These are phyloP conservation scores for Gavia stellata DNA, from an alignment of 2,113 vertebrate species.

Conservation along the genomic window DNA sequence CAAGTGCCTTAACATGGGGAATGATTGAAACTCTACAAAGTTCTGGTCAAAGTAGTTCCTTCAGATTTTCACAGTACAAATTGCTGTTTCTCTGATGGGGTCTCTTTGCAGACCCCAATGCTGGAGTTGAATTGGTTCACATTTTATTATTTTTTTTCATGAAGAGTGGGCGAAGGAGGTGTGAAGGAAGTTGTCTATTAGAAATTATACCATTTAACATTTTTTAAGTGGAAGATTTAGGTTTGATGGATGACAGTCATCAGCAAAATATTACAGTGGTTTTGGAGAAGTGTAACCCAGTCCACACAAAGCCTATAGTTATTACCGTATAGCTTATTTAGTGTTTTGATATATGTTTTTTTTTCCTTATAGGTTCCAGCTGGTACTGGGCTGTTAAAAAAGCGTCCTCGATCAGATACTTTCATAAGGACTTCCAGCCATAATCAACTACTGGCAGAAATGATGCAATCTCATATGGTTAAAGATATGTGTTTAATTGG, in stretches of 20 bases:
- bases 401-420: constrained; percentile 54
- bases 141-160: neutral
- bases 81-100: neutral
- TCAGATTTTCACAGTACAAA: neutral
- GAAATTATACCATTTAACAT: neutral
- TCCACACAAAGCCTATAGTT: neutral
- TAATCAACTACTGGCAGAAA: constrained; percentile 84
- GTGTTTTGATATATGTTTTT: neutral
- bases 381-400: constrained; percentile 71
- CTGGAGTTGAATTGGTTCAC: neutral
- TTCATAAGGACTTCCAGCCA: constrained; percentile 89
- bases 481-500: constrained; percentile 96
- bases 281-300: neutral
- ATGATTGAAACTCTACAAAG: neutral
- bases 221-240: neutral
- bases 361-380: constrained; percentile 79
- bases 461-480: constrained; percentile 95
- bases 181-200: neutral
- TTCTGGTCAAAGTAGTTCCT: neutral
- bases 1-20: neutral
- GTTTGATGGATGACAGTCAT: neutral
- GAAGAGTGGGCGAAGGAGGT: neutral
- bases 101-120: neutral
- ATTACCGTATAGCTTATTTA: neutral
- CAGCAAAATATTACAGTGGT: neutral